Evolutionary conservation across 2,797 vertebrate genomes (phyloP), one percentile per base, ranked within the genome.

Genomic region (Ciconia nigra): DNA sequence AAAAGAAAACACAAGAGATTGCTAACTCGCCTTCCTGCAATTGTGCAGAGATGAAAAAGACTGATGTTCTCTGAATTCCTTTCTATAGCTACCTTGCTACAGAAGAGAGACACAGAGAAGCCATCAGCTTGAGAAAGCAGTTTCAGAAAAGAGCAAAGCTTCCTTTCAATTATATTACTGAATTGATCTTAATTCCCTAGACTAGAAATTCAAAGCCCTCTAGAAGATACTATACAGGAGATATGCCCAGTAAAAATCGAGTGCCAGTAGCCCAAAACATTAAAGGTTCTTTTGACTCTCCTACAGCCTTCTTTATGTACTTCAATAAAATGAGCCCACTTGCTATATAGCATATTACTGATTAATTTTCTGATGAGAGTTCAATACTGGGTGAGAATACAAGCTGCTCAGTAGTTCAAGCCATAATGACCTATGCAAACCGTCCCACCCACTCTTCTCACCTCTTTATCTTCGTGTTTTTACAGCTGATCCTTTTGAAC

Each of bases 401-500:
- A n/a, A 83, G 63, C 29, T 59, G 54, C 61, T 59, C 12, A 81
- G 81, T 61, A 94, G 72, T 83, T 91, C 86, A 92, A 90, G 94
- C 15, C 89, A 65, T 61, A 90, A 52, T 20, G 58, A 71, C 77
- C 84, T 47, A 91, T 14, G 41, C 63, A 73, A 69, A 29, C 80
- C 78, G 61, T 29, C 83, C 74, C 58, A n/a, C 20, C 25, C 62
- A 55, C 62, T 90, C 96, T 97, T 97, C 97, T 98, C 96, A 98
- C 97, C 97, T 97, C 95, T 82, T 97, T 97, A 96, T 97, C 98
- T 95, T 95, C 95, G 89, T 91, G 90, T 71, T 97, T 97, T 95
- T 94, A 94, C 92, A 94, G 91, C 51, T 97, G 97, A 94, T 97
- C 96, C 90, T 98, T 96, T 85, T 95, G 94, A 87, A 96, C 96